Conservation (phyloP, 2,888 invertebrate genomes). For the Epinotia brunnichana region DNA sequence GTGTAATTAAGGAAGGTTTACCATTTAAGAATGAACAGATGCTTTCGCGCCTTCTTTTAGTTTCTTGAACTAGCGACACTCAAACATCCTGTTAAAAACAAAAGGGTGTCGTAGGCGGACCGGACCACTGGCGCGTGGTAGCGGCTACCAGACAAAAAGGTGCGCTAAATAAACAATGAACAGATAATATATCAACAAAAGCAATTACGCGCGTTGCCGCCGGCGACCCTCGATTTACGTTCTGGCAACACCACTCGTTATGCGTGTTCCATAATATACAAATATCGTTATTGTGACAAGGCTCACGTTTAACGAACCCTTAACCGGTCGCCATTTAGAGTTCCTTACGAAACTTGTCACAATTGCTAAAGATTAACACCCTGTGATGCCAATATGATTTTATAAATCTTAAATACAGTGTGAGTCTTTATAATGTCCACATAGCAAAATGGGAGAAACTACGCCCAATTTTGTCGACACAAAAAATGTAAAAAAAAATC, state of each 20-base stretch:
- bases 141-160: slow-evolving; percentile 71
- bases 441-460: too few species aligned
- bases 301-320: slow-evolving; percentile 58
- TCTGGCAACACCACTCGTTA: slow-evolving; percentile 62
- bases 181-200: slow-evolving; percentile 74
- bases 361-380: background rate
- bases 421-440: too few species aligned
- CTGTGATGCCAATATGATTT: background rate
- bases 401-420: too few species aligned
- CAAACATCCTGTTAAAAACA: slow-evolving; percentile 48
- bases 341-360: slow-evolving; percentile 11
- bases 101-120: slow-evolving; percentile 43
- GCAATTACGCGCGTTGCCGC: slow-evolving; percentile 70
- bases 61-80: slow-evolving; percentile 28
- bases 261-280: slow-evolving; percentile 54
- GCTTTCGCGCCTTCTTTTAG: slow-evolving; percentile 20
- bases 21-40: slow-evolving; percentile 29
- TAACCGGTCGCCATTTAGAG: slow-evolving; percentile 45
- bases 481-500: too few species aligned
- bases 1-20: slow-evolving; percentile 46
- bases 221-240: slow-evolving; percentile 67
- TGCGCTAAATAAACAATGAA: slow-evolving; percentile 75
- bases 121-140: slow-evolving; percentile 44
- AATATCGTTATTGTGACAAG: slow-evolving; percentile 63
- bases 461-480: too few species aligned